These are phyloP conservation scores for Chondrilla cf. caribensis DNA, from an alignment of 37 sponge, comb jelly and placozoan genomes.

Conservation along the genomic window DNA sequence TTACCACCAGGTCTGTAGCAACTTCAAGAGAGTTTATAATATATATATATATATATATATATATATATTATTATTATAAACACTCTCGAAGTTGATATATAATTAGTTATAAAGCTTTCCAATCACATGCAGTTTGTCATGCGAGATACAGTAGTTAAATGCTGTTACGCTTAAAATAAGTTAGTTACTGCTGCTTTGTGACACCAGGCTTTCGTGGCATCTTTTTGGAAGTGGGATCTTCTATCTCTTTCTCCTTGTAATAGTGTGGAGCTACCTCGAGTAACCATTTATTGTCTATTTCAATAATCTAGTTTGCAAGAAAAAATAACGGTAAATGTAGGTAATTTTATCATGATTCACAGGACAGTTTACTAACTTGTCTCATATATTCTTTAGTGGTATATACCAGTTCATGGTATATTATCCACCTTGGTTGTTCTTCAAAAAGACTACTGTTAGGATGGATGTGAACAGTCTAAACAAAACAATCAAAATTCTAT, in stretches of 20 bases:
- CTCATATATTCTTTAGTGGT: conserved; percentile 98
- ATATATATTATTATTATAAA: no score
- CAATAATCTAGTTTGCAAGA: conserved; percentile 65
- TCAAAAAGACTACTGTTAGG: conserved; percentile 96
- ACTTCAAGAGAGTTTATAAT: no score
- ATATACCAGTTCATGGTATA: conserved; percentile 93
- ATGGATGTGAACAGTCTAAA: conserved; percentile 93
- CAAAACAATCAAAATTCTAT: not conserved
- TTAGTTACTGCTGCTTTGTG: not conserved
- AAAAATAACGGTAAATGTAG: not conserved
- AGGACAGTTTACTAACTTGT: conserved; percentile 64
- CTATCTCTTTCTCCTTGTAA: conserved; percentile 89
- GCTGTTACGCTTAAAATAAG: no score
- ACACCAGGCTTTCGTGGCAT: conserved; percentile 87
- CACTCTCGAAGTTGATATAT: no score
- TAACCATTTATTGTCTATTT: conserved; percentile 95
- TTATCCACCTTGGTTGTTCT: conserved; percentile 93
- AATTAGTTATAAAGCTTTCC: no score
- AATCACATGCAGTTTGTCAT: no score
- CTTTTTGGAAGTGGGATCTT: conserved; percentile 69
- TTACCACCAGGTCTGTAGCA: no score
- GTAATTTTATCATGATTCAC: no score
- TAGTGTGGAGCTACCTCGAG: conserved; percentile 99
- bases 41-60: no score
- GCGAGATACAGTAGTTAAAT: no score